Percentiles rank a stretch among this genome's conserved stretches.
Evolutionary conservation across 1,140 invertebrate genomes (phyloP).

Genomic region (Papilio helenus): DNA sequence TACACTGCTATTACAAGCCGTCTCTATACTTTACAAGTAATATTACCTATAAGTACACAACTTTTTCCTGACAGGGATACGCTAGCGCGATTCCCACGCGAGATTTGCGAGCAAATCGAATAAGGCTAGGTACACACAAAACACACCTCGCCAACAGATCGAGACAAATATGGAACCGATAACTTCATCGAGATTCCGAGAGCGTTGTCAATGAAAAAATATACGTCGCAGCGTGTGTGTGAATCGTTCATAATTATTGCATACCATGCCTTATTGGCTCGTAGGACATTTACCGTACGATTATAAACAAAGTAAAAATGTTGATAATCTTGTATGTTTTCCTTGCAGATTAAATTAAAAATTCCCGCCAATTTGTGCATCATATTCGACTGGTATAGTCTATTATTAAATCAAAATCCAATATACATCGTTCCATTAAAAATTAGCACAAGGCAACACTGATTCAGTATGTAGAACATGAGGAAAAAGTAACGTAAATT

Average conservation of each 20-base stretch:
- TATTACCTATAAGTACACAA: background rate
- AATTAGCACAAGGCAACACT: conserved; percentile 21
- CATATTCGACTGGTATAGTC: background rate
- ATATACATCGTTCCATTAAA: conserved; percentile 17
- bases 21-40: background rate
- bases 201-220: conserved; percentile 16
- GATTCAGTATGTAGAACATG: background rate
- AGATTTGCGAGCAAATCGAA: conserved; percentile 14
- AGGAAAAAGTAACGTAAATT: conserved; percentile 2
- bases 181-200: conserved; percentile 33
- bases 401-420: conserved; percentile 1
- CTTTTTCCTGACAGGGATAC: conserved; percentile 1
- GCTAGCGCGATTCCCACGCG: conserved; percentile 16
- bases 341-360: background rate
- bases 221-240: conserved; percentile 1
- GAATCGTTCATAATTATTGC: conserved; percentile 1
- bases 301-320: background rate
- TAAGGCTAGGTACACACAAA: conserved; percentile 35
- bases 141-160: conserved; percentile 10
- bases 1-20: background rate
- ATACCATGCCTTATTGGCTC: background rate
- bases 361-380: background rate
- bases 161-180: conserved; percentile 34
- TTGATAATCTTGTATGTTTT: background rate
- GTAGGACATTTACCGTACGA: conserved; percentile 4